Conservation (phyloP, 1,140 invertebrate species). For the Lamellibrachia luymesi region DNA sequence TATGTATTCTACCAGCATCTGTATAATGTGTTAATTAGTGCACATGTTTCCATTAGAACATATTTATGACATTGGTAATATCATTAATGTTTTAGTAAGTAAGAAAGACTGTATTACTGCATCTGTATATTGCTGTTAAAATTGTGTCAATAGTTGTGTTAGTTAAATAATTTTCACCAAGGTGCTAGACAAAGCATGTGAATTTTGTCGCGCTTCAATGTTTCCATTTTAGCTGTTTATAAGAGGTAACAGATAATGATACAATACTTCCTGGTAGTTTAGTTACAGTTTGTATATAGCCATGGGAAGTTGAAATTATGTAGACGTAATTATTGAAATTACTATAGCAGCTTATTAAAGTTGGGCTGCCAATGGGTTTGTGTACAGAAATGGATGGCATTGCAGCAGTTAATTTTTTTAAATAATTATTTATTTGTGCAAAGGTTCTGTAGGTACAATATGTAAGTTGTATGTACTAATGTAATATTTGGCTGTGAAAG, state of each 20-base stretch:
- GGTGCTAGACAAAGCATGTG: neutral
- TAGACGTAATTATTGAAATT: too few relatives aligned
- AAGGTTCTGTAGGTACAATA: neutral
- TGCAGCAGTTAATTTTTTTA: neutral
- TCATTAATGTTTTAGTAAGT: neutral
- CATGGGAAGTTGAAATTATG: too few relatives aligned
- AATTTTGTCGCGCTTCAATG: neutral
- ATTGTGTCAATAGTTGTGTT: neutral
- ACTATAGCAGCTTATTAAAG: neutral
- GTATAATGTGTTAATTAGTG: neutral
- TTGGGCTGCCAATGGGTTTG: neutral
- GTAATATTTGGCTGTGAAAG: neutral
- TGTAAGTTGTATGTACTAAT: neutral
- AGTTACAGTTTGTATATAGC: too few relatives aligned
- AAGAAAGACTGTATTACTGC: neutral
- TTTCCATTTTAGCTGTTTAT: too few relatives aligned
- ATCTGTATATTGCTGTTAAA: neutral
- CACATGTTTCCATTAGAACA: neutral
- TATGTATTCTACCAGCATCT: neutral
- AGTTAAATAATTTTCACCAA: neutral
- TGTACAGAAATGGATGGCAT: neutral
- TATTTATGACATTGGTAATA: neutral
- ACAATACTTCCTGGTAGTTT: too few relatives aligned
- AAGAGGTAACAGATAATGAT: too few relatives aligned
- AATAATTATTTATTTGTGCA: neutral